phyloP scores from a whole-genome alignment of 2,113 vertebrate species.

The Pteruthius melanotis region DNA sequence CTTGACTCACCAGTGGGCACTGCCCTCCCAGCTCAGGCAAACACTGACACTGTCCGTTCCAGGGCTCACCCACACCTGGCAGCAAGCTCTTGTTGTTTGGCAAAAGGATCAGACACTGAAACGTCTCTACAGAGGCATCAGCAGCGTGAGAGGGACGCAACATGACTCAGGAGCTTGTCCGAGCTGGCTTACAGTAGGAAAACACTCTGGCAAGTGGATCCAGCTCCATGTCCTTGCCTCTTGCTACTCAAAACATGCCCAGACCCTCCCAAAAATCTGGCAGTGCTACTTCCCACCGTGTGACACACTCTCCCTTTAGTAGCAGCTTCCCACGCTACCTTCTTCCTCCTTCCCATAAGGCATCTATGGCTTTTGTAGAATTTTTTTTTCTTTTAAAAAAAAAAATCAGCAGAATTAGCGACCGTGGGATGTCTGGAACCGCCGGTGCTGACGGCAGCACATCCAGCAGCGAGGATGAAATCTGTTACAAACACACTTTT shows the following conservation, averaged over 20 bases:
- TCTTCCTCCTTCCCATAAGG: slow-evolving; percentile 11
- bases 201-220: neutral
- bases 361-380: neutral
- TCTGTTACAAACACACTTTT: neutral
- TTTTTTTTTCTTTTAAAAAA: neutral
- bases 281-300: neutral
- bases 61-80: neutral
- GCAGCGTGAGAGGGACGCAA: neutral
- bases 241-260: neutral
- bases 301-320: neutral
- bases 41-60: neutral
- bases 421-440: neutral
- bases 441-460: neutral
- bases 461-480: neutral
- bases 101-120: neutral
- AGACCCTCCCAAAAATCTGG: neutral
- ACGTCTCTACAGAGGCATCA: neutral
- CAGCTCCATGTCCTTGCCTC: neutral
- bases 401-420: neutral
- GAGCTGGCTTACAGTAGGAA: neutral
- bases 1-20: neutral
- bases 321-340: neutral
- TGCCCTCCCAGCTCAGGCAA: neutral
- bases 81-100: neutral
- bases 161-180: neutral